Conservation (phyloP, 2,797 vertebrate species). For the Harpagifer antarcticus region DNA sequence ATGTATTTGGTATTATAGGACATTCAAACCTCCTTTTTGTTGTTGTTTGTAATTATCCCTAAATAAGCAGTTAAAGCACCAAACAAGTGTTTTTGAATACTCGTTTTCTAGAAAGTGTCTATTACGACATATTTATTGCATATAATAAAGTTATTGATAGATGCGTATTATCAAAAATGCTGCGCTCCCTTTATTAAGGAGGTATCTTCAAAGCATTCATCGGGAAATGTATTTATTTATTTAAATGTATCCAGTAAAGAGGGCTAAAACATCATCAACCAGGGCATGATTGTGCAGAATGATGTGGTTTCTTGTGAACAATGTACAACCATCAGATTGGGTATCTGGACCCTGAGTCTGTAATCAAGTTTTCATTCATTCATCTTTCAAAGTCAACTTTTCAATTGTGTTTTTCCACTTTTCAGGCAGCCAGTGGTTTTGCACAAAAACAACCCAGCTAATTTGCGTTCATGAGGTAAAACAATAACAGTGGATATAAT, state of each 20-base stretch:
- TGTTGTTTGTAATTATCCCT: too few species aligned
- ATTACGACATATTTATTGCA: background rate
- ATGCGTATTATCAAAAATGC: background rate
- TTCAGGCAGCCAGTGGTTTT: background rate
- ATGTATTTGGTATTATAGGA: constrained; percentile 84
- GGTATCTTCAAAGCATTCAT: background rate
- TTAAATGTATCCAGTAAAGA: background rate
- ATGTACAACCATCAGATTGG: background rate
- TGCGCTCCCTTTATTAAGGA: background rate
- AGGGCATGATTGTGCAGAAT: background rate
- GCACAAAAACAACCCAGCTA: background rate
- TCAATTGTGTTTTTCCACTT: background rate
- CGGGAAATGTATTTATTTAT: background rate
- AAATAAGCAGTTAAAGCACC: background rate
- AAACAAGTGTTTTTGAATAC: background rate
- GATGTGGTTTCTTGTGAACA: background rate
- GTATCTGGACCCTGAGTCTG: too few species aligned
- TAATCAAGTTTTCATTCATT: too few species aligned
- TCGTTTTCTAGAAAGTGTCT: background rate
- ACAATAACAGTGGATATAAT: background rate
- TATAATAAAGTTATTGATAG: too few species aligned
- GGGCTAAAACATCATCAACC: background rate
- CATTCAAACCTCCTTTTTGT: constrained; percentile 54
- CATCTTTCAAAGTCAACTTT: background rate
- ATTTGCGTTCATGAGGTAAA: background rate